phyloP scores from a whole-genome alignment of 2,888 invertebrate genomes.

The Microplitis deprimator region DNA sequence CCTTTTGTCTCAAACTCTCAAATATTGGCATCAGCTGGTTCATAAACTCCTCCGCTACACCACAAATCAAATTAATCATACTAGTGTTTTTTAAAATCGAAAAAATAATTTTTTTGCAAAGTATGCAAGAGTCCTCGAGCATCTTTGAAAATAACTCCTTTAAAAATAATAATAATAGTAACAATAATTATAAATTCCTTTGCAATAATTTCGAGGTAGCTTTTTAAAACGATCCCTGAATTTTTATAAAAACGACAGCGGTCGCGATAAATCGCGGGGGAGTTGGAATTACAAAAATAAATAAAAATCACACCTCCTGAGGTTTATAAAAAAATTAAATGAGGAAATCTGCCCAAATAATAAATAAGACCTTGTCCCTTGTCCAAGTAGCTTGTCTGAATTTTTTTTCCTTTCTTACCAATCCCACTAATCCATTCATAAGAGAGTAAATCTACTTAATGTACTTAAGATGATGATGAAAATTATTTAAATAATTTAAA shows the following conservation, averaged over 20 bases:
- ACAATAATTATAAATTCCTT: not conserved
- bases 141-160: not conserved
- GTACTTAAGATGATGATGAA: not conserved
- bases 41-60: conserved; percentile 92
- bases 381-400: conserved; percentile 14
- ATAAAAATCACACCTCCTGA: conserved; percentile 69
- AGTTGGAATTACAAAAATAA: not conserved
- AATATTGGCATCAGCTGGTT: conserved; percentile 96
- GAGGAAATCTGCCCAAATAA: no score
- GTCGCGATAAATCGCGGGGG: not conserved
- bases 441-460: conserved; percentile 10
- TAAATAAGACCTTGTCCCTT: conserved; percentile 31
- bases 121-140: conserved; percentile 31
- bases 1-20: conserved; percentile 92
- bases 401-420: conserved; percentile 25
- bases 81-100: conserved; percentile 23
- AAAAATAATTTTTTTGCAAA: conserved; percentile 33
- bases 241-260: not conserved
- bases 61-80: conserved; percentile 61
- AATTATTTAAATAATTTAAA: conserved; percentile 34
- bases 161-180: not conserved
- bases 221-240: not conserved
- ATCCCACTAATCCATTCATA: conserved; percentile 33
- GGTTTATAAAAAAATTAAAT: conserved; percentile 48
- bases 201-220: not conserved